phyloP scores from a whole-genome alignment of 1,140 invertebrate genomes.

The Lepidurus packardi region DNA sequence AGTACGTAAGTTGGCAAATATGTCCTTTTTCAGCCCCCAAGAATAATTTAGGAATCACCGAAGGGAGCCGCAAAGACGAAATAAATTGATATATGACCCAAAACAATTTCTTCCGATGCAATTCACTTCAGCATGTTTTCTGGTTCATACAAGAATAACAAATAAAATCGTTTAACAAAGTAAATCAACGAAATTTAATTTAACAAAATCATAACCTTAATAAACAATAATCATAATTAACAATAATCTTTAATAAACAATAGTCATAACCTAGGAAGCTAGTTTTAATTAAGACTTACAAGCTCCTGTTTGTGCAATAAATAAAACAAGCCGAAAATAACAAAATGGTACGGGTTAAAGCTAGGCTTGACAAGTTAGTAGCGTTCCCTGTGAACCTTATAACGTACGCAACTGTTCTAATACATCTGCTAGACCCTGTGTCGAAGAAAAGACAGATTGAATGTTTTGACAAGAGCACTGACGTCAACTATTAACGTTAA shows the following conservation, averaged over 20 bases:
- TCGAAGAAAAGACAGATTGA: background rate
- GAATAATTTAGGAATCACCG: background rate
- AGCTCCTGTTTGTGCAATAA: too few species aligned
- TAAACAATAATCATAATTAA: too few species aligned
- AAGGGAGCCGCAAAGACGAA: background rate
- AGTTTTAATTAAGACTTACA: too few species aligned
- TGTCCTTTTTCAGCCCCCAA: background rate
- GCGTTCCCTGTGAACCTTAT: too few species aligned
- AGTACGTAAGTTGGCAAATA: background rate
- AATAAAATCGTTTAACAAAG: background rate
- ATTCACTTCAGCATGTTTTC: constrained; percentile 1
- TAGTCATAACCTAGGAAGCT: too few species aligned
- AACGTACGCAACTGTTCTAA: too few species aligned
- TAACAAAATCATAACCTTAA: too few species aligned
- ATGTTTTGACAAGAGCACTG: background rate
- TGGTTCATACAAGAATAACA: background rate
- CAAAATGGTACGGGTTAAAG: too few species aligned
- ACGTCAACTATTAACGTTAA: background rate
- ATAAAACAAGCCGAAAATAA: too few species aligned
- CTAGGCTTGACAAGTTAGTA: too few species aligned
- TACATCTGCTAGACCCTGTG: too few species aligned
- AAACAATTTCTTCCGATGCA: background rate
- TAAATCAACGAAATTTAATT: background rate
- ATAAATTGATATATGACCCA: background rate
- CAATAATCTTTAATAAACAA: too few species aligned